Base-by-base conservation (phyloP, 2,797 vertebrate genomes). In the Nasua narica region DNA sequence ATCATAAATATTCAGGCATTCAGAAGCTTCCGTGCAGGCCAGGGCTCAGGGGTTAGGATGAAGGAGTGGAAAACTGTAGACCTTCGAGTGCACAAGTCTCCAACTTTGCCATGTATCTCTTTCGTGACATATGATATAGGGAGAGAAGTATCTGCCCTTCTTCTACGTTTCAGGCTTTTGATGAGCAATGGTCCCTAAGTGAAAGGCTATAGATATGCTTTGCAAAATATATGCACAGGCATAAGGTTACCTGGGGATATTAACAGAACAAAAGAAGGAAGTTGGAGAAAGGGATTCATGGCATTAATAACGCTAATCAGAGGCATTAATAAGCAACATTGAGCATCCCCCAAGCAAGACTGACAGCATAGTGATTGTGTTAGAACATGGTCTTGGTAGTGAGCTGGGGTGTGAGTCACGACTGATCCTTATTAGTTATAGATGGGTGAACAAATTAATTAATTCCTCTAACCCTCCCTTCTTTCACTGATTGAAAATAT, bases 1-100 rank as follows among this genome's bases (percentile, higher is more conserved):
- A 90, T 56, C 9, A 69, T 78, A 86, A 94, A 96, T 93, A 94
- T 88, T 95, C 84, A 94, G 72, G 70, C 16, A 46, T 58, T 29
- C 79, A 12, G 27, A 56, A 83, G 13, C 25, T 87, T 87, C 50
- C 13, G 3, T 83, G 50, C 29, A 62, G 52, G 35, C 18, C 7
- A n/a, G 87, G 48, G 79, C 19, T 77, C 82, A 78, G 40, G 15
- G 27, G 70, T 84, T 70, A 87, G 46, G 56, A 40, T 4, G 46
- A 69, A 87, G 69, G 40, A 37, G 32, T 19, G 10, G 27, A 58
- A 81, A 90, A 82, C 29, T 29, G 46, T 6, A 56, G 37, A 32
- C 46, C n/a, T 46, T 72, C 11, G 72, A 56, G 25, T 3, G 11
- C 27, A 29, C 48, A 86, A 82, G 46, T 58, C 43, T 27, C 10